Evolutionary conservation across 2,888 invertebrate species (phyloP), one percentile per base, ranked within the genome.

Genomic region (Acrobasis repandana): DNA sequence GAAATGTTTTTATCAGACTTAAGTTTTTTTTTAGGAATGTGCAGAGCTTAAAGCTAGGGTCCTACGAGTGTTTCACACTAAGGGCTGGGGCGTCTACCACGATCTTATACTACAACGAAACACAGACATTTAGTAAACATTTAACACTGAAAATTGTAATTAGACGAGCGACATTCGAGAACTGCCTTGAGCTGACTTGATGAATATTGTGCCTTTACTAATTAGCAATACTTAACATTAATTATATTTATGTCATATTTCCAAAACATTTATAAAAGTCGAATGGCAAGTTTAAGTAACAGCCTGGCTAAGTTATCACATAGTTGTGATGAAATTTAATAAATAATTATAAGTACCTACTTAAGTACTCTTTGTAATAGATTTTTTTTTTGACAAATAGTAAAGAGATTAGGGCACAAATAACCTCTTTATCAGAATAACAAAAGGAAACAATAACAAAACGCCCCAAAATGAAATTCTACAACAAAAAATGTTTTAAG

Each of bases 1-100:
- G 91, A 91, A 88, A 91, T 87, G 86, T 88, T 76, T 74, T 81
- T 85, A 82, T 92, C 91, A 92, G 91, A 92, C 91, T 89, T 80
- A 79, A 77, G 76, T 82, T 82, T 76, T 82, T 76, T 81, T 75
- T 78, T 80, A 88, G 91, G 91, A 91, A 90, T 90, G 91, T 91
- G 90, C 88, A 84, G 75, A 86, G 84, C 85, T 91, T 90, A 90
- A 70, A 80, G 78, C 89, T 90, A 88, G 70, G 78, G 83, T 28
- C 74, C 72, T 75, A 79, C 65, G 72, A 74, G 85, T 86, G 85
- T 85, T 80, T 75, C 73, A 88, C 74, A 77, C 76, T 76, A 80
- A 38, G 73, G 76, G 71, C 65, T 70, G 75, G 82, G 84, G 82
- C 74, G 64, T 69, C 76, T 84, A 86, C 78, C 64, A 72, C 69